A percentile compares a stretch with the other conserved stretches of the same genome.
Evolutionary conservation across 2,797 vertebrate genomes (phyloP).

Genomic region (Cynodonichthys magdalenae): DNA sequence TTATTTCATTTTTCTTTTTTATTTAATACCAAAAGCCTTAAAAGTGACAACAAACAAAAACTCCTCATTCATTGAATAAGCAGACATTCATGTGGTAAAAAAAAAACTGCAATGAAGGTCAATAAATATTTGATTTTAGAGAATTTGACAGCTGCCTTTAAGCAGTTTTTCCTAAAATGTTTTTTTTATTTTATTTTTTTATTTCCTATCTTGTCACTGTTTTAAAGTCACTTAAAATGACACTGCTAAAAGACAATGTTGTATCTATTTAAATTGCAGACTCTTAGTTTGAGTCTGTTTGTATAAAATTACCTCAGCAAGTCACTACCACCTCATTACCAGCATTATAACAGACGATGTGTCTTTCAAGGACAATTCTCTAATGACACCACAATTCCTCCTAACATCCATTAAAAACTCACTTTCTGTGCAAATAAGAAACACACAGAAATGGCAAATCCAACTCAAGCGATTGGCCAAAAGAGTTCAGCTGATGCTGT

Average conservation of each 20-base stretch:
- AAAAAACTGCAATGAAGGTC: background rate
- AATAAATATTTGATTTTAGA: background rate
- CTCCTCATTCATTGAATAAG: background rate
- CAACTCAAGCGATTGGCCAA: slow-evolving; percentile 15
- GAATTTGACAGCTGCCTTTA: slow-evolving; percentile 8
- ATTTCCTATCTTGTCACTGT: background rate
- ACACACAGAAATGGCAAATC: slow-evolving; percentile 37
- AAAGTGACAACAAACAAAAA: too few relatives aligned
- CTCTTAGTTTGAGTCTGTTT: slow-evolving; percentile 73
- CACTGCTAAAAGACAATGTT: slow-evolving; percentile 37
- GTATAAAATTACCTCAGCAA: slow-evolving; percentile 75
- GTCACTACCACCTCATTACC: slow-evolving; percentile 76
- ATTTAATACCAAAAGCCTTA: too few relatives aligned
- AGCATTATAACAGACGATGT: slow-evolving; percentile 75
- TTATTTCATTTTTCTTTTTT: too few relatives aligned
- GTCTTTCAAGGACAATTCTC: slow-evolving; percentile 79
- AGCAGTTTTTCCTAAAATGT: background rate
- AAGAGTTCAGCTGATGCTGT: slow-evolving; percentile 60
- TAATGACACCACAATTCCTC: slow-evolving; percentile 67
- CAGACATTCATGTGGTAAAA: background rate
- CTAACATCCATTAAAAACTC: slow-evolving; percentile 69
- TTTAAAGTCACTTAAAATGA: slow-evolving; percentile 26
- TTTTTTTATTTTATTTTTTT: background rate
- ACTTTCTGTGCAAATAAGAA: slow-evolving; percentile 57
- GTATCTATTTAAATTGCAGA: slow-evolving; percentile 67